Percentiles rank a stretch among this genome's conserved stretches.
Evolutionary conservation across 2,797 vertebrate species (phyloP).

Genomic region (Enteromius mattozi): DNA sequence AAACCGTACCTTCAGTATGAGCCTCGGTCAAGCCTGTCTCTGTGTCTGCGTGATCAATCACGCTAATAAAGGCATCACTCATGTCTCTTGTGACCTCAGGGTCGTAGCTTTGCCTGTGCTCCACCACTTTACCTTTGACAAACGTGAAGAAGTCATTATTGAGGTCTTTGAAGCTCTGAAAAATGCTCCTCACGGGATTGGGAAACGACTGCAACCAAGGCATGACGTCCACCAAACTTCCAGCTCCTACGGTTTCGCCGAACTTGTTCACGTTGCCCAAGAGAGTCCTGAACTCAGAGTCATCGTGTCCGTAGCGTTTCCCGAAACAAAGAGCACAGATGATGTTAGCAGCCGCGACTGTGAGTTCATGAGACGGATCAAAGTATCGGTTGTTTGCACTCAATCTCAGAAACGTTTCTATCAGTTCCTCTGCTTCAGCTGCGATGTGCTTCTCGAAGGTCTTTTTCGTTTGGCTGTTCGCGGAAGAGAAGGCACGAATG

Average conservation of each 20-base stretch:
- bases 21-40: conserved; percentile 68
- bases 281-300: conserved; percentile 80
- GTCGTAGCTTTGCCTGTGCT: conserved; percentile 72
- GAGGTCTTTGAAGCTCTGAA: conserved; percentile 77
- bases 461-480: conserved; percentile 74
- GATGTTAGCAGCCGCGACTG: conserved; percentile 82
- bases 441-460: conserved; percentile 81
- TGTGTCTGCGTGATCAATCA: conserved; percentile 64
- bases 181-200: conserved; percentile 80
- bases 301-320: conserved; percentile 80
- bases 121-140: conserved; percentile 73
- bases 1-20: conserved; percentile 82
- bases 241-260: conserved; percentile 82
- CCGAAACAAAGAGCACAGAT: conserved; percentile 87
- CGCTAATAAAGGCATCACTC: conserved; percentile 75
- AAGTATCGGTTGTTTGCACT: conserved; percentile 70
- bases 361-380: conserved; percentile 76
- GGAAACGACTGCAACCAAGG: conserved; percentile 85
- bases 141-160: conserved; percentile 81
- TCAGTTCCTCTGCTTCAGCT: conserved; percentile 78
- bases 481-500: conserved; percentile 79
- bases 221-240: conserved; percentile 86
- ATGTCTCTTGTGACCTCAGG: conserved; percentile 23
- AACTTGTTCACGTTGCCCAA: conserved; percentile 75
- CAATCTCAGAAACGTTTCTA: conserved; percentile 70